Evolutionary conservation across 2,888 invertebrate species (phyloP), one percentile per base, ranked within the genome.

Genomic region (Synanthedon myopaeformis): DNA sequence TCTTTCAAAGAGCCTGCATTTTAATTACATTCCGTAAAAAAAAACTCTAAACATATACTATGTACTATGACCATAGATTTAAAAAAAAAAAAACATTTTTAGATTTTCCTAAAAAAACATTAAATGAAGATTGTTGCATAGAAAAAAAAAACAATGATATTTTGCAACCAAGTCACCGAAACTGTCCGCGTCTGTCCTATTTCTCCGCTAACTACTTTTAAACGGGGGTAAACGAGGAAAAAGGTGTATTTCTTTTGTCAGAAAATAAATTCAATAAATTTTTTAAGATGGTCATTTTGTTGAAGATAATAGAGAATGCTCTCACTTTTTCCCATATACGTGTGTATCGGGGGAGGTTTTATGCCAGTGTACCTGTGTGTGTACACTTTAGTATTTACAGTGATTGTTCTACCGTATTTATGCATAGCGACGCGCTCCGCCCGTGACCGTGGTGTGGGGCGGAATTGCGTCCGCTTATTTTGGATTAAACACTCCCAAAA

Each of bases 381-480:
- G 54, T 72, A 67, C 67, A 65, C 61, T 63, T 65, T 53, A 66
- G 67, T 74, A 74, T 76, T 77, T 75, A 74, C 73, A 71, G 72
- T 72, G 79, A 82, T 79, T 79, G 78, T 74, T 69, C 61, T 62
- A 69, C 58, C 56, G 64, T 75, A 70, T 81, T 76, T 79, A 49
- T 49, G 49, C 49, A 49, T 8, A 49, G 49, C 49, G 23, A 23
- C 35, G 35, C 12, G 23, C 49, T 17, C 35, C 60, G 58, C 61
- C 63, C 66, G 58, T 65, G 69, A 67, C 65, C 66, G 62, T 45
- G 45, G 45, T 3, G 45, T 12, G 45, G 13, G 13, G 13, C 42
- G 23, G 23, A 23, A 23, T 23, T 23, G 23, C 23, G 23, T 13
- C 42, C n/a, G 42, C 42, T 42, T n/a, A 42, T 42, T 42, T 42